phyloP scores from a whole-genome alignment of 2,888 invertebrate species.

The Endomychus coccineus region DNA sequence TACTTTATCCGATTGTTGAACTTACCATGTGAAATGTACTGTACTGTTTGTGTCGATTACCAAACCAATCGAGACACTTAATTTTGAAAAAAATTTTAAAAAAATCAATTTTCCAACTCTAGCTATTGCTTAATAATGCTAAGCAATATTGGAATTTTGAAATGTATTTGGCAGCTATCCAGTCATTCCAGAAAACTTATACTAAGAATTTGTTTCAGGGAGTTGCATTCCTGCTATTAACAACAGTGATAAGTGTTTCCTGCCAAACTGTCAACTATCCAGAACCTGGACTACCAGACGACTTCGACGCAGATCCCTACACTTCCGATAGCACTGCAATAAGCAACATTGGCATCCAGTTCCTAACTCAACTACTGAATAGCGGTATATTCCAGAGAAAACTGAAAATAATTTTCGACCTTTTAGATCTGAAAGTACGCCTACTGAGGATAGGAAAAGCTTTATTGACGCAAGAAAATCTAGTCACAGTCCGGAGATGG shows the following conservation, averaged over 20 bases:
- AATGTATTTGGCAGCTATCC: too few relatives aligned
- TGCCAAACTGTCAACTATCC: conserved; percentile 9
- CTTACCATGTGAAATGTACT: too few relatives aligned
- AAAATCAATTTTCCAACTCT: too few relatives aligned
- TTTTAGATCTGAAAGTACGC: conserved; percentile 28
- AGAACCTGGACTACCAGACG: neutral
- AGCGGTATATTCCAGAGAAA: conserved; percentile 14
- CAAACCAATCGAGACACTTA: too few relatives aligned
- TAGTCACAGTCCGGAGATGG: conserved; percentile 23
- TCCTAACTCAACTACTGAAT: conserved; percentile 12
- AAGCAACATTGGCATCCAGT: conserved; percentile 9
- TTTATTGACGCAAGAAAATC: conserved; percentile 29
- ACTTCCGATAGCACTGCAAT: conserved; percentile 4
- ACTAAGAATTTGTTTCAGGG: too few relatives aligned
- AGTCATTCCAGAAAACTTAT: too few relatives aligned
- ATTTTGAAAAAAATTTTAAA: too few relatives aligned
- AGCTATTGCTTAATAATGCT: too few relatives aligned
- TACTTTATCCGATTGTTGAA: too few relatives aligned
- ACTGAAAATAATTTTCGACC: conserved; percentile 21
- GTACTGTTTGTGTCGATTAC: too few relatives aligned
- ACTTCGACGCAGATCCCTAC: neutral
- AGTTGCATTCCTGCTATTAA: conserved; percentile 3
- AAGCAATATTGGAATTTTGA: too few relatives aligned
- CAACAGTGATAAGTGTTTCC: conserved; percentile 4
- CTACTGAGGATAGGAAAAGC: conserved; percentile 24